These are phyloP conservation scores for Apamea crenata DNA, from an alignment of 2,888 invertebrate genomes.

Conservation along the genomic window DNA sequence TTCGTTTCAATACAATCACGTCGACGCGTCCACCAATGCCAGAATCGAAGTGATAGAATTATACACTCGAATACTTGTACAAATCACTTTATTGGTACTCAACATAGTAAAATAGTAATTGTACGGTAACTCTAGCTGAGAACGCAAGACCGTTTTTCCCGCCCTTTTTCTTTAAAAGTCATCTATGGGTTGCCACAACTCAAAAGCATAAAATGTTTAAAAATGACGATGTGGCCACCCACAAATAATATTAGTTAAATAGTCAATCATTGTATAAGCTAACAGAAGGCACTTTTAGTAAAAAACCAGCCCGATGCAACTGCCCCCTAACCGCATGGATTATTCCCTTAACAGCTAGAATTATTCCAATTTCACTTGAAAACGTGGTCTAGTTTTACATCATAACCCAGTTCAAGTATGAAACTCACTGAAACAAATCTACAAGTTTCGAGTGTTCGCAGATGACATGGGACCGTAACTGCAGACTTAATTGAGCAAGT, in stretches of 20 bases:
- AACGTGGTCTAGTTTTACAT: conserved; percentile 31
- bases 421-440: conserved; percentile 36
- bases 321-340: not conserved
- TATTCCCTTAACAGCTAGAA: conserved; percentile 1
- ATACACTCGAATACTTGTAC: no score
- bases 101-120: no score
- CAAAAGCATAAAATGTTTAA: no score
- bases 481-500: conserved; percentile 67
- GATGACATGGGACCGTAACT: conserved; percentile 25
- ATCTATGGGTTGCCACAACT: no score
- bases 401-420: conserved; percentile 32
- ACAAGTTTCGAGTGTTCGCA: conserved; percentile 39
- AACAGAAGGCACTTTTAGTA: not conserved
- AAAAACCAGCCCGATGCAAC: not conserved
- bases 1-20: not conserved
- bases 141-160: no score
- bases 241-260: no score
- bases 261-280: no score
- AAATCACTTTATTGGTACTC: no score
- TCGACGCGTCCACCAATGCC: not conserved
- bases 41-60: not conserved
- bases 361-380: conserved; percentile 27
- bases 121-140: no score
- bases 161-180: no score
- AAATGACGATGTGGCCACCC: no score